phyloP scores from a whole-genome alignment of 1,140 invertebrate genomes.

The Aphelenchoides besseyi region DNA sequence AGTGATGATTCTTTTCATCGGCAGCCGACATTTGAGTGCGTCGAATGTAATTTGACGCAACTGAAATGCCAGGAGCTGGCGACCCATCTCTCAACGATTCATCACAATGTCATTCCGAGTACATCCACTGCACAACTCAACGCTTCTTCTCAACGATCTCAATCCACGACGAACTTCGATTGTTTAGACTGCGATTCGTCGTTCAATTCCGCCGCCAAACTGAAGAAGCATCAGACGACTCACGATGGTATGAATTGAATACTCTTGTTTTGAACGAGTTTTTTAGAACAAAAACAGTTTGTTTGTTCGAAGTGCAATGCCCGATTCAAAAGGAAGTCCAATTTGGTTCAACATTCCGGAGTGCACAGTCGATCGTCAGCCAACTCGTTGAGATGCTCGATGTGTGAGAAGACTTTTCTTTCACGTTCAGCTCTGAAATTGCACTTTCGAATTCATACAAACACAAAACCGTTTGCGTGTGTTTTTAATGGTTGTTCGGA shows the following conservation, averaged over 20 bases:
- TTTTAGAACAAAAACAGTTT: background rate
- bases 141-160: too few species aligned
- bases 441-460: constrained; percentile 29
- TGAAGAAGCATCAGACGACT: too few species aligned
- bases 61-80: background rate
- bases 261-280: too few species aligned
- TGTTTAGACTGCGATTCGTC: too few species aligned
- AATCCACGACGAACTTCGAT: too few species aligned
- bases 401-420: constrained; percentile 18
- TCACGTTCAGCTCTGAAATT: constrained; percentile 18
- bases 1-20: background rate
- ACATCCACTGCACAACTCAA: background rate
- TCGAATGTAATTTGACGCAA: background rate
- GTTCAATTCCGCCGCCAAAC: too few species aligned
- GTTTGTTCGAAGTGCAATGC: background rate
- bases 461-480: constrained; percentile 23
- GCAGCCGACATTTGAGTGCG: constrained; percentile 2
- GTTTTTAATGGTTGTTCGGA: background rate
- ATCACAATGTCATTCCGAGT: background rate
- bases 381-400: constrained; percentile 3
- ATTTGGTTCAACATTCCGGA: constrained; percentile 4
- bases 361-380: background rate
- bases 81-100: background rate
- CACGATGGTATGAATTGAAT: too few species aligned
- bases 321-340: background rate